phyloP scores from a whole-genome alignment of 2,113 vertebrate genomes.

The Phoenicopterus ruber region DNA sequence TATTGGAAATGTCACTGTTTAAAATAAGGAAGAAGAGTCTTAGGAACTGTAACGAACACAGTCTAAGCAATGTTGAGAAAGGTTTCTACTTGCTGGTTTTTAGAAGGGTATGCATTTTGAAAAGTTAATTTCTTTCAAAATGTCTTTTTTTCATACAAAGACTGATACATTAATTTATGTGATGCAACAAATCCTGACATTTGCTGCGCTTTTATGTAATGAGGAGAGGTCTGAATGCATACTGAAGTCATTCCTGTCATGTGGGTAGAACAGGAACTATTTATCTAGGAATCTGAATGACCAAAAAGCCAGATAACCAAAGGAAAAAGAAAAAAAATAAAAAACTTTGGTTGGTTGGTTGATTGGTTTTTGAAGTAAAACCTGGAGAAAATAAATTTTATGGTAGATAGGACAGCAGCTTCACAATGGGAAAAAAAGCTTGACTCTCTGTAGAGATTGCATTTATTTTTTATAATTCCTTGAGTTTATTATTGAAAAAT shows the following conservation, averaged over 20 bases:
- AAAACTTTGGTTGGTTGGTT: fast-evolving
- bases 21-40: background rate
- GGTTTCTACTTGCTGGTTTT: background rate
- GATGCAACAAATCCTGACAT: background rate
- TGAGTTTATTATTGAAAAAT: background rate
- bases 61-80: background rate
- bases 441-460: background rate
- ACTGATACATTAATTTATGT: background rate
- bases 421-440: background rate
- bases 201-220: background rate
- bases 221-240: background rate
- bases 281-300: background rate
- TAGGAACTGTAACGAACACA: background rate
- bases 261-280: background rate
- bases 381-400: background rate
- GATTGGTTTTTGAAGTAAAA: background rate
- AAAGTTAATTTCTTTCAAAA: background rate
- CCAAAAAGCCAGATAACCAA: background rate
- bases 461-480: background rate
- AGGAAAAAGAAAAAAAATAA: background rate
- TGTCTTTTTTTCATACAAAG: background rate
- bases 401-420: background rate
- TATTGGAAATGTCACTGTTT: background rate
- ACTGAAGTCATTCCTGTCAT: background rate
- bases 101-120: background rate